Evolutionary conservation across 2,113 vertebrate genomes (phyloP), one percentile per base, ranked within the genome.

Genomic region (Ailuropoda melanoleuca): DNA sequence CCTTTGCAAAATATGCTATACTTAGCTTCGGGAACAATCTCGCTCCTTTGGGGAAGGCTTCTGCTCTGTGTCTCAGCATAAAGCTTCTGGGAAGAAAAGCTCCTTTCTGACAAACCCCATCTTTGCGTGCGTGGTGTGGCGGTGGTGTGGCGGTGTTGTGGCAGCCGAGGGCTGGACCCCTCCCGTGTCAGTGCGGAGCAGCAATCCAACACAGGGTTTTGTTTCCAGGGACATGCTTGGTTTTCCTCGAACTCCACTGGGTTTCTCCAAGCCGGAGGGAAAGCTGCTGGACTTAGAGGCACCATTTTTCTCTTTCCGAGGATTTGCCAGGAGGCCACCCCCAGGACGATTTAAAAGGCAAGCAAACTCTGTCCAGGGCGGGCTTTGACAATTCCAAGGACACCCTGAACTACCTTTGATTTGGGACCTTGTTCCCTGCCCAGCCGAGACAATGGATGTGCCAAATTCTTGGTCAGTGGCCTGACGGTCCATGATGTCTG

Each of bases 161-260:
- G 2, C 72, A 4, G 72, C 23, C 0, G 1, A 34, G 85, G 58
- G 62, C 84, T n/a, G 88, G 68, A 4, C 95, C 95, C 50, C 43
- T 43, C 37, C 43, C 60, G 86, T 75, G 84, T 94, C 86, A 87
- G 77, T 83, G 88, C 70, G 72, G 94, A 94, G 95, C 64, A 78
- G 39, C 74, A 4, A 97, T 97, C 96, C 95, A 62, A 80, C 48
- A 43, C 82, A 53, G 81, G 93, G 10, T 78, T 96, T 97, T 95
- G 82, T 88, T 95, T 77, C 70, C 68, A 81, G 85, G 95, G 96
- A 88, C 87, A 55, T 83, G 85, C 83, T 75, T 72, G 13, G 56
- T 78, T 90, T 96, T 94, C 93, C 93, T 86, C 75, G 24, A 17
- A 48, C 0, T 0, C 68, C 14, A 0, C 5, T 29, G 39, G 68